Base-by-base conservation (phyloP, 2,888 invertebrate species). In the Eristalinus aeneus region DNA sequence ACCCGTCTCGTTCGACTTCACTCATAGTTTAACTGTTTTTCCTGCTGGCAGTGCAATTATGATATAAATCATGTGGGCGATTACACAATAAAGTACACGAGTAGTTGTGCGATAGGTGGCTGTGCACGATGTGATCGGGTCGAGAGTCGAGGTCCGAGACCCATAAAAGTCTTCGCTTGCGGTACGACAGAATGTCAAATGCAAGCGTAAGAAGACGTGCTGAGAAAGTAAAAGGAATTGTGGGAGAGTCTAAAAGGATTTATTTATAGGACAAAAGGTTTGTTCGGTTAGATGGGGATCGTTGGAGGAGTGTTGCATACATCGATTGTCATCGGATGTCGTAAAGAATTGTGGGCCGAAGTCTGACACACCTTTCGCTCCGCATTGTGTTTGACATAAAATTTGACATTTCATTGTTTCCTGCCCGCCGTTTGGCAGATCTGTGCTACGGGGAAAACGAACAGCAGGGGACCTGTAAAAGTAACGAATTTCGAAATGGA, bases 11-110 rank as follows among this genome's bases (percentile, higher is more conserved):
- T 46, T 60, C 20, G 60, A 46, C 39, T 63, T 67, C 58, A 32
- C 73, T 61, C 73, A 54, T 65, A 60, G 58, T 65, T 75, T 46
- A 34, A 23, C 64, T 61, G 58, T 71, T 67, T 61, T 77, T 72
- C 67, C 54, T 68, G 65, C 77, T 73, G 73, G 61, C 63, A 56
- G 54, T 68, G 73, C 68, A 67, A 83, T 78, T 83, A 83, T 83
- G 77, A 83, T 75, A 79, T 74, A 79, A 84, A 84, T 79, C 74
- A 79, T 84, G 79, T 84, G 83, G 83, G 83, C 79, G 83, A 84
- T 84, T 84, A 79, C 83, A 84, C 83, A 84, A 84, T 79, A 84
- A 79, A 79, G 74, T 74, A 84, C 64, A 74, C 65, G 79, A 84
- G 74, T 67, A 67, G 46, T 46, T 46, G 46, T 46, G 46, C 32